phyloP scores from a whole-genome alignment of 2,888 invertebrate genomes.

The Drosophila limbata region DNA sequence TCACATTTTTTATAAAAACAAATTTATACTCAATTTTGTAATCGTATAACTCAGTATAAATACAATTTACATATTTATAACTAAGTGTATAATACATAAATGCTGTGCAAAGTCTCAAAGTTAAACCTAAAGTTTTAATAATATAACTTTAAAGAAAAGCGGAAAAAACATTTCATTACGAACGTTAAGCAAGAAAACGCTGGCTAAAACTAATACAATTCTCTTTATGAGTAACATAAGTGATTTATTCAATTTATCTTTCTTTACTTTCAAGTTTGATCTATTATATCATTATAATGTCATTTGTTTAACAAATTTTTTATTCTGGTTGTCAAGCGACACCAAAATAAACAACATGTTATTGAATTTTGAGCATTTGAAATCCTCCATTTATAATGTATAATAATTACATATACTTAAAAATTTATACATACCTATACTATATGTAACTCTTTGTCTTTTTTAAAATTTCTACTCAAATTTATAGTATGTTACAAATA shows the following conservation, averaged over 20 bases:
- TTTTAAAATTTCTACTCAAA: constrained; percentile 52
- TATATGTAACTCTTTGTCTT: constrained; percentile 45
- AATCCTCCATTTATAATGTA: constrained; percentile 17
- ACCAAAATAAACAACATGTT: constrained; percentile 9
- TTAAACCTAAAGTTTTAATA: constrained; percentile 73
- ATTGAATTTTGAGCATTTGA: constrained; percentile 10
- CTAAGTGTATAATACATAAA: constrained; percentile 62
- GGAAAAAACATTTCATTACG: constrained; percentile 40
- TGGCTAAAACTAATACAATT: constrained; percentile 13
- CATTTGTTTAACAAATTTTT: background rate
- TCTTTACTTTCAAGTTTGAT: background rate
- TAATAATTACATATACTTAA: constrained; percentile 21
- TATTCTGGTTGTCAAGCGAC: background rate
- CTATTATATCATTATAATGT: background rate
- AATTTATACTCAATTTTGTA: constrained; percentile 65
- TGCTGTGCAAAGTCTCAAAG: constrained; percentile 79
- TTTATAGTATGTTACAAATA: constrained; percentile 25
- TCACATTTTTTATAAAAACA: constrained; percentile 56
- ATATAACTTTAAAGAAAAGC: constrained; percentile 50
- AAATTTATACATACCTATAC: constrained; percentile 19
- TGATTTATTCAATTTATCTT: constrained; percentile 7
- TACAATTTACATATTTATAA: constrained; percentile 37
- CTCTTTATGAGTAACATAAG: constrained; percentile 11
- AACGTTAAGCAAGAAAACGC: constrained; percentile 17
- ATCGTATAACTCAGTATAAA: constrained; percentile 35